phyloP scores from a whole-genome alignment of 1,140 invertebrate genomes.

The Eueides isabella region DNA sequence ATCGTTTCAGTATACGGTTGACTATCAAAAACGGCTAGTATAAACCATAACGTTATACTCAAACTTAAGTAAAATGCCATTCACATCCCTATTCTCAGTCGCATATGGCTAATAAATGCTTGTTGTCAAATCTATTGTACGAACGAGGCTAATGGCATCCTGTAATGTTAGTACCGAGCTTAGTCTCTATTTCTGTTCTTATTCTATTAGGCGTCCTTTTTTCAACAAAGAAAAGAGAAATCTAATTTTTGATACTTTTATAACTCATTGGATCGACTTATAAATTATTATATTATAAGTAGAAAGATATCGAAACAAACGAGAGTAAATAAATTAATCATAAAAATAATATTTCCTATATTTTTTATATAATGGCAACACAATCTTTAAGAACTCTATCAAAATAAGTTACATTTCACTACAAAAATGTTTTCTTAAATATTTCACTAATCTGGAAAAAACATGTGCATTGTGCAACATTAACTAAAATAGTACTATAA shows the following conservation, averaged over 20 bases:
- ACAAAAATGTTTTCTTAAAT: too few species aligned
- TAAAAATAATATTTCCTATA: too few species aligned
- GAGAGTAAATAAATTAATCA: too few species aligned
- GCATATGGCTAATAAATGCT: slow-evolving; percentile 12
- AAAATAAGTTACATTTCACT: too few species aligned
- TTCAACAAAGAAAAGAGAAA: slow-evolving; percentile 11
- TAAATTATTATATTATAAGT: not conserved
- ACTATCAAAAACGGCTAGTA: slow-evolving; percentile 49
- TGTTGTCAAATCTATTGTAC: slow-evolving; percentile 27
- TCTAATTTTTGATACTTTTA: not conserved
- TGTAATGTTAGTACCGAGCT: slow-evolving; percentile 42
- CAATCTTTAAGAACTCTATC: too few species aligned
- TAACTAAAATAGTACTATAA: too few species aligned
- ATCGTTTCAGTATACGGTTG: slow-evolving; percentile 47
- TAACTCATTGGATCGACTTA: slow-evolving; percentile 25
- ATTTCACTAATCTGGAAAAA: too few species aligned
- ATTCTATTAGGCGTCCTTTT: slow-evolving; percentile 23
- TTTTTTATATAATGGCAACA: too few species aligned
- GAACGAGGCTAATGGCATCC: slow-evolving; percentile 41
- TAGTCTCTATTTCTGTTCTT: slow-evolving; percentile 34
- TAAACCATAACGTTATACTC: slow-evolving; percentile 36
- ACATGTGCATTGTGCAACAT: too few species aligned
- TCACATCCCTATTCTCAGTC: not conserved
- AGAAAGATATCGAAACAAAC: too few species aligned
- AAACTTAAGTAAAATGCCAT: not conserved